phyloP scores from a whole-genome alignment of 2,797 vertebrate species.

The Halcyon chelicuti region DNA sequence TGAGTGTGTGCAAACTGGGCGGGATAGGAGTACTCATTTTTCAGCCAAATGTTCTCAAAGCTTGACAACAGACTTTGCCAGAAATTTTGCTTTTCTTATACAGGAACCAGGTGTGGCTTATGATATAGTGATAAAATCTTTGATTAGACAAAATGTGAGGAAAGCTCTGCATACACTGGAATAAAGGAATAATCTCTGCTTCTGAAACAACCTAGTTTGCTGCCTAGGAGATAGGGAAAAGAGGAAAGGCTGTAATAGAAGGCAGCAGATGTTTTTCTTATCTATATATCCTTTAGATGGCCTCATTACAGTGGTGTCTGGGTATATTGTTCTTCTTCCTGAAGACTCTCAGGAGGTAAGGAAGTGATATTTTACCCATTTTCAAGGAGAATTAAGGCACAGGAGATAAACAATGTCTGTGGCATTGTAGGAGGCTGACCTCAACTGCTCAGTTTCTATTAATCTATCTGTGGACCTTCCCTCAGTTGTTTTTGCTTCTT shows the following conservation, averaged over 20 bases:
- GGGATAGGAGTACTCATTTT: neutral
- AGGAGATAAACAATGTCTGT: neutral
- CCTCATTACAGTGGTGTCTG: neutral
- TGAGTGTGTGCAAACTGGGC: neutral
- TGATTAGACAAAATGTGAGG: conserved; percentile 24
- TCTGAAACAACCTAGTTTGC: conserved; percentile 6
- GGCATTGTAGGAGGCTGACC: neutral
- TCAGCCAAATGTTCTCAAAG: conserved; percentile 17
- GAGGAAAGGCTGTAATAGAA: conserved; percentile 4
- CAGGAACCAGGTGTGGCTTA: conserved; percentile 56
- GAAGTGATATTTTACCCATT: conserved; percentile 5
- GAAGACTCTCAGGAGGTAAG: neutral
- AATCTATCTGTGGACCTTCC: neutral
- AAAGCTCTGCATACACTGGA: conserved; percentile 1
- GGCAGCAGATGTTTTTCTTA: conserved; percentile 48
- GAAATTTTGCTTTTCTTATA: conserved; percentile 27
- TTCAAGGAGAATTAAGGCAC: neutral
- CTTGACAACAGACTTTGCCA: conserved; percentile 26
- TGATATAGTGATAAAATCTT: conserved; percentile 49
- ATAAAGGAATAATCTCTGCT: neutral
- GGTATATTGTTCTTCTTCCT: conserved; percentile 22
- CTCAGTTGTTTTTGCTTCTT: neutral
- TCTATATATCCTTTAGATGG: conserved; percentile 14
- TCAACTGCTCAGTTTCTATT: neutral
- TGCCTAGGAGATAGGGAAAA: conserved; percentile 28